phyloP scores from a whole-genome alignment of 1,140 invertebrate genomes.

The Halictus rubicundus region DNA sequence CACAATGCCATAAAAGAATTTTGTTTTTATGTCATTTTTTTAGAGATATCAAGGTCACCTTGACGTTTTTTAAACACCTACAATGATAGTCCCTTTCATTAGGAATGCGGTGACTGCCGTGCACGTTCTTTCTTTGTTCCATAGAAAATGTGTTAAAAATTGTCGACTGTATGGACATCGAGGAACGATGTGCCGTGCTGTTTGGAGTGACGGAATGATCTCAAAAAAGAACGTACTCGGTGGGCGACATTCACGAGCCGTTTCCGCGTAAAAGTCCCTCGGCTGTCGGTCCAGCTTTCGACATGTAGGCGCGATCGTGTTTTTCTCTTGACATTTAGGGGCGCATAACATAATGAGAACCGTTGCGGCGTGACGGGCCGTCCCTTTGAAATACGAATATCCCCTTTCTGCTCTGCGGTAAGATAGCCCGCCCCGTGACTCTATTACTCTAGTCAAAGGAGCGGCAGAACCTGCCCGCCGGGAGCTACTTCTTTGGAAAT shows the following conservation, averaged over 20 bases:
- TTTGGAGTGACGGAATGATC: background rate
- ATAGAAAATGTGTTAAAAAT: too few species aligned
- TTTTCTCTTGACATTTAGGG: slow-evolving; percentile 39
- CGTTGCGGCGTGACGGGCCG: slow-evolving; percentile 48
- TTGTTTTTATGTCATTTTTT: too few species aligned
- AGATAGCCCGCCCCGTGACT: slow-evolving; percentile 63
- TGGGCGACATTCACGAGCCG: background rate
- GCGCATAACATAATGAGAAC: slow-evolving; percentile 58
- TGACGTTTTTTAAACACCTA: too few species aligned
- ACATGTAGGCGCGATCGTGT: slow-evolving; percentile 6
- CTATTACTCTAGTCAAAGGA: slow-evolving; percentile 61
- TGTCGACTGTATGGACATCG: background rate
- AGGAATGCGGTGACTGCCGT: too few species aligned
- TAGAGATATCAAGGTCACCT: too few species aligned
- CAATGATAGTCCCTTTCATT: too few species aligned
- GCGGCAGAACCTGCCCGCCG: slow-evolving; percentile 33
- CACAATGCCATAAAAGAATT: too few species aligned
- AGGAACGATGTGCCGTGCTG: background rate
- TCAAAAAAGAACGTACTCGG: background rate
- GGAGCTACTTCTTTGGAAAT: slow-evolving; percentile 59
- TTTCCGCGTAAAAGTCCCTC: slow-evolving; percentile 20
- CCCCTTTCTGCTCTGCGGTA: slow-evolving; percentile 42
- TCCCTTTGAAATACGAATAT: slow-evolving; percentile 69
- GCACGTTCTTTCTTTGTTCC: too few species aligned
- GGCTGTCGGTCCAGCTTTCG: background rate